These are phyloP conservation scores for Standfussiana lucernea DNA, from an alignment of 2,888 invertebrate genomes.

Conservation along the genomic window DNA sequence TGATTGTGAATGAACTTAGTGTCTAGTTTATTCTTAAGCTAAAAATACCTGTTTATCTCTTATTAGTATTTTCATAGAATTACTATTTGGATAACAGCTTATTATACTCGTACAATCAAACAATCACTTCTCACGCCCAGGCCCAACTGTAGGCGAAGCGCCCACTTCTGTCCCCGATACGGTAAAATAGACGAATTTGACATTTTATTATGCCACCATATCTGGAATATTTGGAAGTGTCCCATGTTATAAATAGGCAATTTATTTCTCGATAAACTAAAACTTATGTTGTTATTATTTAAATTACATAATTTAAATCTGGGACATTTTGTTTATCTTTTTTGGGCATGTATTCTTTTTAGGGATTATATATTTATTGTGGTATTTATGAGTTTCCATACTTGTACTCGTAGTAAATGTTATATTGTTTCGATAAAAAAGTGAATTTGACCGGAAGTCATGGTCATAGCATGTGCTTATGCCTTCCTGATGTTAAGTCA, in stretches of 20 bases:
- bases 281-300: conserved; percentile 53
- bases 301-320: conserved; percentile 30
- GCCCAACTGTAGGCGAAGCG: conserved; percentile 56
- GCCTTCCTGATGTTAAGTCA: background rate
- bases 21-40: conserved; percentile 13
- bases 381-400: background rate
- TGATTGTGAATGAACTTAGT: background rate
- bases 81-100: conserved; percentile 12
- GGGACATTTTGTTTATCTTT: conserved; percentile 23
- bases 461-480: background rate
- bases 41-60: conserved; percentile 6
- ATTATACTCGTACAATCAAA: conserved; percentile 47
- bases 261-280: conserved; percentile 42
- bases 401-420: background rate
- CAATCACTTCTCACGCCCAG: conserved; percentile 39
- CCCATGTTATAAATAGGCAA: conserved; percentile 41
- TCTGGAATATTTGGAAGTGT: conserved; percentile 37
- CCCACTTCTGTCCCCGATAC: conserved; percentile 61
- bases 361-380: background rate
- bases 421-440: background rate
- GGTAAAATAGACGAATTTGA: conserved; percentile 60
- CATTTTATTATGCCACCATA: conserved; percentile 46
- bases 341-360: conserved; percentile 15
- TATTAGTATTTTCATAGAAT: conserved; percentile 15
- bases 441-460: background rate